phyloP scores from a whole-genome alignment of 2,888 invertebrate species.

The Aphidius colemani region DNA sequence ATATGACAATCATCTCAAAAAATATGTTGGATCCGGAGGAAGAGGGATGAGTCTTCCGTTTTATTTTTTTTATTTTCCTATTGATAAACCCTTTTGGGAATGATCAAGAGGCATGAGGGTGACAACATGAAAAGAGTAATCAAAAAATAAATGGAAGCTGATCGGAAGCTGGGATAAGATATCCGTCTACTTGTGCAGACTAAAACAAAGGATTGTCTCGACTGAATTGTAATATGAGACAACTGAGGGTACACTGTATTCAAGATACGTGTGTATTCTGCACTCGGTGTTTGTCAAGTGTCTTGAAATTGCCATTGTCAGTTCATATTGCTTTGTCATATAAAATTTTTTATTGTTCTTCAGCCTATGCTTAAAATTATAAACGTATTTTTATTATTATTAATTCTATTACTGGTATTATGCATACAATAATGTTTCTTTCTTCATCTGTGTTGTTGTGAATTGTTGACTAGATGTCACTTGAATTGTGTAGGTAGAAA shows the following conservation, averaged over 20 bases:
- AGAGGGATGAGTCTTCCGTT: conserved; percentile 27
- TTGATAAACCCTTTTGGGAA: no score
- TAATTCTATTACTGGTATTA: no score
- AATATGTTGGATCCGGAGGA: conserved; percentile 26
- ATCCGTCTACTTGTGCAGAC: conserved; percentile 34
- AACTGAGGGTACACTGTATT: background rate
- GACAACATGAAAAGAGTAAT: background rate
- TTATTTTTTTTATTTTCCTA: background rate
- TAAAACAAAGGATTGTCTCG: conserved; percentile 33
- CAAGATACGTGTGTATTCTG: background rate
- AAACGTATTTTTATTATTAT: no score
- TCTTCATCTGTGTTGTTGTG: no score
- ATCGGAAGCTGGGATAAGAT: conserved; percentile 47
- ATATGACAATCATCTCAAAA: conserved; percentile 2
- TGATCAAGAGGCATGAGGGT: background rate
- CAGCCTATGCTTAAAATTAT: no score
- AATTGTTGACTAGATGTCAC: conserved; percentile 1
- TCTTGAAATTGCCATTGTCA: no score
- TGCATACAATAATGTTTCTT: no score
- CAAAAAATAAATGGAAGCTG: conserved; percentile 6
- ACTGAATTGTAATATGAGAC: conserved; percentile 10
- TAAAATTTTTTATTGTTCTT: no score
- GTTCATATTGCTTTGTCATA: no score
- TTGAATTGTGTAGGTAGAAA: background rate
- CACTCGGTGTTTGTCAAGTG: background rate